phyloP scores from a whole-genome alignment of 2,888 invertebrate genomes.

The Drosophila kambysellisi region DNA sequence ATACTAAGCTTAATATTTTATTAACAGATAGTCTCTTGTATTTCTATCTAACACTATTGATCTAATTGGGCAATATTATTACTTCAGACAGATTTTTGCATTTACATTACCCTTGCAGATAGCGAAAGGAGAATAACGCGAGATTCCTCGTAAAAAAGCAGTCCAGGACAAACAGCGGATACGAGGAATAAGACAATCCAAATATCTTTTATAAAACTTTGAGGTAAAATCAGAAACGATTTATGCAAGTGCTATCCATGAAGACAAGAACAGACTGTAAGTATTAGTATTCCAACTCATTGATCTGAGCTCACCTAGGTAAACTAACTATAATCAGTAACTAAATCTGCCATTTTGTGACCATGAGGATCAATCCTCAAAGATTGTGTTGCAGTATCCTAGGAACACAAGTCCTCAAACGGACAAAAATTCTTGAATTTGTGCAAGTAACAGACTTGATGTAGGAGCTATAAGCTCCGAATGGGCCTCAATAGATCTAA shows the following conservation, averaged over 20 bases:
- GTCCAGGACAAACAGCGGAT: background rate
- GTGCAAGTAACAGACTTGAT: background rate
- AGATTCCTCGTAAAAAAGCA: background rate
- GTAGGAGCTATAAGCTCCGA: background rate
- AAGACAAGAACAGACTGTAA: background rate
- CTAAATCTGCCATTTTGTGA: background rate
- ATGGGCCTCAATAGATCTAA: fast-evolving
- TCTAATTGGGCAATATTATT: fast-evolving
- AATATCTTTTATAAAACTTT: background rate
- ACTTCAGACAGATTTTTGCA: background rate
- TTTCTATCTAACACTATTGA: background rate
- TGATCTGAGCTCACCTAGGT: background rate
- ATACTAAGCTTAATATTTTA: background rate
- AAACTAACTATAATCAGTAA: background rate
- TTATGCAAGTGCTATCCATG: background rate
- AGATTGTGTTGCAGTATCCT: background rate
- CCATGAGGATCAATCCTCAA: background rate
- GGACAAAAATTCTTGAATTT: background rate
- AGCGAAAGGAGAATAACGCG: background rate
- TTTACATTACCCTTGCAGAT: background rate
- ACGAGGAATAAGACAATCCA: background rate
- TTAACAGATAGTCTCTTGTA: background rate
- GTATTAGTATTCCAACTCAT: background rate
- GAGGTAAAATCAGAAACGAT: background rate
- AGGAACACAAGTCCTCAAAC: background rate